Evolutionary conservation across 2,797 vertebrate species (phyloP), one percentile per base, ranked within the genome.

Genomic region (Rachycentron canadum): DNA sequence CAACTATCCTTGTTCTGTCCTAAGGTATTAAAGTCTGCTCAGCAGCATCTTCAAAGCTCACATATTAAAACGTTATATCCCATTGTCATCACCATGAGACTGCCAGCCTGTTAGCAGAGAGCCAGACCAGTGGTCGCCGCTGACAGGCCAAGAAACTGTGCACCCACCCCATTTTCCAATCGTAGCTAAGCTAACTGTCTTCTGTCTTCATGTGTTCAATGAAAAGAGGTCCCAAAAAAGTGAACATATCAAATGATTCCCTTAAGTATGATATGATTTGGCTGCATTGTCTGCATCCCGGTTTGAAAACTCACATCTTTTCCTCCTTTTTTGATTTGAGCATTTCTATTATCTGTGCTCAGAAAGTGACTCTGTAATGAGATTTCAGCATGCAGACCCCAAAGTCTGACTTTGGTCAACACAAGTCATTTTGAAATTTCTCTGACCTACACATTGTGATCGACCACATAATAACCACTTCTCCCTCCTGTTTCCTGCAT

Each of bases 381-480:
- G 30, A 84, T 78, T 88, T 80, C 70, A 85, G 55, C 69, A 67
- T 88, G 88, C 58, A 57, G 58, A 83, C 79, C 59, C 66, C 36
- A 76, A 60, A 47, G 59, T 82, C 80, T 41, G 82, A 82, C 79
- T 71, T 81, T 10, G 77, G 59, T 63, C 73, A 83, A 86, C 79
- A 69, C 59, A 83, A 88, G 75, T 78, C 83, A 36, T 83, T 74
- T 85, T 87, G 72, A 80, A 71, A 87, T 68, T 60, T 70, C 73
- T 83, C 74, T 73, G 86, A 86, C 86, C 82, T 82, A 67, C 74
- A 69, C 84, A 73, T 88, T 82, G 72, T 78, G 62, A 87, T 82
- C 8, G 16, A 86, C 84, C 84, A 78, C 82, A 85, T 90, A 90
- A 90, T 85, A 85, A 84, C 68, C 76, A 80, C 85, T 70, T 85